phyloP scores from a whole-genome alignment of 2,113 vertebrate genomes.

The Peucedramus taeniatus region DNA sequence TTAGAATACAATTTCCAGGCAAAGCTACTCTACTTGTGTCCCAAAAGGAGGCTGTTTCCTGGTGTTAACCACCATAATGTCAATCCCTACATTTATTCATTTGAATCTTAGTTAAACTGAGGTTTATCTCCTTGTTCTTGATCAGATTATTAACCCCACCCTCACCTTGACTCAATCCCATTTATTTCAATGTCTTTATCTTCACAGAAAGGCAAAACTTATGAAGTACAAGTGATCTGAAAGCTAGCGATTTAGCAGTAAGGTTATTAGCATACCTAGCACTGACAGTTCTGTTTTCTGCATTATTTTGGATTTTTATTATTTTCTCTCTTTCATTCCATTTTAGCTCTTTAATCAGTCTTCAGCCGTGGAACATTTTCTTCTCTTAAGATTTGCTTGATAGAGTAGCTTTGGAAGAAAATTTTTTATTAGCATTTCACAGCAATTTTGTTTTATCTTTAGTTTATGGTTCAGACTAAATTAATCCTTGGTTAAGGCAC shows the following conservation, averaged over 20 bases:
- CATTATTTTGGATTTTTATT: not conserved
- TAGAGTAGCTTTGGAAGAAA: not conserved
- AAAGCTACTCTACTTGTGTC: not conserved
- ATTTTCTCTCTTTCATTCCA: not conserved
- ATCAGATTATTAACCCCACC: slow-evolving; percentile 3
- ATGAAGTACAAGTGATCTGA: not conserved
- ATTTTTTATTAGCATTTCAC: slow-evolving; percentile 15
- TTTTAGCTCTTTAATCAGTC: not conserved
- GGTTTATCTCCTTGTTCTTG: not conserved
- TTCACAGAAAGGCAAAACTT: not conserved
- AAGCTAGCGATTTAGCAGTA: not conserved
- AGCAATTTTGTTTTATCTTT: slow-evolving; percentile 40
- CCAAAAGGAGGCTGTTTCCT: not conserved
- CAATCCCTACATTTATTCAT: not conserved
- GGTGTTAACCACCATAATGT: not conserved
- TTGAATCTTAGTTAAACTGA: not conserved
- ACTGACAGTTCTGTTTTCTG: not conserved
- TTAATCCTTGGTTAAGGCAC: slow-evolving; percentile 21
- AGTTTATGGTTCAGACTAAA: slow-evolving; percentile 16
- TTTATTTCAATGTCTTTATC: not conserved
- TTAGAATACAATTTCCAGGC: not conserved
- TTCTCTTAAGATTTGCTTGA: slow-evolving; percentile 37
- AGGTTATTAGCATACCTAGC: not conserved
- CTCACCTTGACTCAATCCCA: not conserved
- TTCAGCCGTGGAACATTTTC: not conserved